Percentiles rank a stretch among this genome's conserved stretches.
Evolutionary conservation across 1,140 invertebrate genomes (phyloP).

Genomic region (Lordiphosa stackelbergi): DNA sequence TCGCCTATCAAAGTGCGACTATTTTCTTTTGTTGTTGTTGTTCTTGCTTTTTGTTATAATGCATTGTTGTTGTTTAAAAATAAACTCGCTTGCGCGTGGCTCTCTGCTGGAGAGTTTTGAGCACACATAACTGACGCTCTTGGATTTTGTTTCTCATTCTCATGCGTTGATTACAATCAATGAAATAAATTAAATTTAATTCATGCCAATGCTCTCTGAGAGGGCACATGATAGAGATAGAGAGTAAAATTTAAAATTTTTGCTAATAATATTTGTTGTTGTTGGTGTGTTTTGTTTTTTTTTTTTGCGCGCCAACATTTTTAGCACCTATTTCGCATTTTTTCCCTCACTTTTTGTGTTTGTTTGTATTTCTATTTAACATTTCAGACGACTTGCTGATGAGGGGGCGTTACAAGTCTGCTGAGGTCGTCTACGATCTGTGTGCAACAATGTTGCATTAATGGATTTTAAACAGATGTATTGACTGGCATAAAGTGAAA

Average conservation of each 20-base stretch:
- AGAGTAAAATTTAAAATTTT: slow-evolving; percentile 34
- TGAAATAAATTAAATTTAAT: slow-evolving; percentile 65
- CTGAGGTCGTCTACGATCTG: slow-evolving; percentile 21
- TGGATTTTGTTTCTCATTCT: slow-evolving; percentile 7
- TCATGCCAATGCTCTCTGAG: slow-evolving; percentile 36
- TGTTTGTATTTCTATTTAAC: slow-evolving; percentile 57
- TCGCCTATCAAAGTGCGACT: slow-evolving; percentile 68
- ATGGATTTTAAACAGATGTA: not conserved
- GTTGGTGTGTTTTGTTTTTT: slow-evolving; percentile 6
- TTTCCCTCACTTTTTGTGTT: slow-evolving; percentile 26
- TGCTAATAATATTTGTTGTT: slow-evolving; percentile 24
- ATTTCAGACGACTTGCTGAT: slow-evolving; percentile 18
- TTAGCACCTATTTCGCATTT: slow-evolving; percentile 50
- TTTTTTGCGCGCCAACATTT: slow-evolving; percentile 58
- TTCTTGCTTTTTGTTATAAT: slow-evolving; percentile 61
- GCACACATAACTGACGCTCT: slow-evolving; percentile 1
- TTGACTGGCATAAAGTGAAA: too few relatives aligned
- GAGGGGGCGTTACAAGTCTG: slow-evolving; percentile 12
- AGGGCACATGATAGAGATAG: not conserved
- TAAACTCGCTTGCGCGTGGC: slow-evolving; percentile 69
- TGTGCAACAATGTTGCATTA: slow-evolving; percentile 41
- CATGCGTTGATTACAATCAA: slow-evolving; percentile 57
- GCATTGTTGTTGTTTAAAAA: slow-evolving; percentile 74
- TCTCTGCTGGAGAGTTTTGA: slow-evolving; percentile 11
- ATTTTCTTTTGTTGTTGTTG: slow-evolving; percentile 35